A percentile compares a stretch with the other conserved stretches of the same genome.
Evolutionary conservation across 2,797 vertebrate genomes (phyloP).

Genomic region (Streptopelia turtur): DNA sequence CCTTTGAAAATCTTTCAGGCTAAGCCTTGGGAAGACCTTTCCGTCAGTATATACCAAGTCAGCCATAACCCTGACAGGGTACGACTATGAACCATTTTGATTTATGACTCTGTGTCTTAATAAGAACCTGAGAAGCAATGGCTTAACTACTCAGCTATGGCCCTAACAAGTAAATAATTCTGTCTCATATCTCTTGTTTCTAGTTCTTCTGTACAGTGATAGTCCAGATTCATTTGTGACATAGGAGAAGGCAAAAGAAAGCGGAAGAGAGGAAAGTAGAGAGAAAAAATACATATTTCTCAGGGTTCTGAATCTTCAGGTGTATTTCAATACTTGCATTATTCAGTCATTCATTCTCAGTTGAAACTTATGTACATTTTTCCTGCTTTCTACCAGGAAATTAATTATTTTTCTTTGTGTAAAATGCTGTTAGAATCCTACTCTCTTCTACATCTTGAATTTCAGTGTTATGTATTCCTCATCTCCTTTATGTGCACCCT

Average conservation of each 20-base stretch:
- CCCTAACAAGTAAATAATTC: neutral
- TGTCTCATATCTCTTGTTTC: neutral
- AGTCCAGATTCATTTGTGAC: neutral
- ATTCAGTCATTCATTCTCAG: neutral
- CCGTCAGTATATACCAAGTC: neutral
- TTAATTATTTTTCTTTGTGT: neutral
- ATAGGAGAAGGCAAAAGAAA: neutral
- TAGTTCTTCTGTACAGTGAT: neutral
- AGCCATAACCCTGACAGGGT: neutral
- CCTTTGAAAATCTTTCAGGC: neutral
- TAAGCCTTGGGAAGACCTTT: neutral
- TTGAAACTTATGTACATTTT: neutral
- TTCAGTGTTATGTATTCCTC: neutral
- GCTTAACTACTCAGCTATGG: neutral
- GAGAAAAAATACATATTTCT: neutral
- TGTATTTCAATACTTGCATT: neutral
- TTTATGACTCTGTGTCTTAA: neutral
- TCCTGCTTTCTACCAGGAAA: neutral
- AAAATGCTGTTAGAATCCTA: neutral
- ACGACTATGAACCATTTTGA: neutral
- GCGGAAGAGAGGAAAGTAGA: neutral
- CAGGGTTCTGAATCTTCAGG: neutral
- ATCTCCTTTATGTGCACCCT: accelerated
- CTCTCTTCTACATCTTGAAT: neutral
- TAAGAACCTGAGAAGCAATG: neutral